phyloP scores from a whole-genome alignment of 2,797 vertebrate genomes.

The Xiphorhynchus erythropygius region DNA sequence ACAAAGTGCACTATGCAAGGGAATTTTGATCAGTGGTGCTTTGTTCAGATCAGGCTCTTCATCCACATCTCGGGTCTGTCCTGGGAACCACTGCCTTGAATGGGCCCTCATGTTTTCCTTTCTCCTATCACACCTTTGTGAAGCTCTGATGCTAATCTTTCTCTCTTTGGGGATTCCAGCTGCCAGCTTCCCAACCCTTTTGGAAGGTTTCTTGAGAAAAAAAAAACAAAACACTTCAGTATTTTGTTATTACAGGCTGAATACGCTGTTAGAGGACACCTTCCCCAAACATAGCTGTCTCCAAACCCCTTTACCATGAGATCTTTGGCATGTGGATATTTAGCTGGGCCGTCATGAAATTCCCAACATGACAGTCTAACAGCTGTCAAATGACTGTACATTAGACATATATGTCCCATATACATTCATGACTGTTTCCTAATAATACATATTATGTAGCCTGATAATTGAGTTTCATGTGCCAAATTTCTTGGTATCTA shows the following conservation, averaged over 20 bases:
- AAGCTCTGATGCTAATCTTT: neutral
- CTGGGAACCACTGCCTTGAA: accelerated
- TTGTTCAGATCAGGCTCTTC: neutral
- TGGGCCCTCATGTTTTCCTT: neutral
- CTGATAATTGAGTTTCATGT: neutral
- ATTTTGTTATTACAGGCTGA: neutral
- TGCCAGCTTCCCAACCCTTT: neutral
- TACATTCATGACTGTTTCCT: neutral
- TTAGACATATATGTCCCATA: neutral
- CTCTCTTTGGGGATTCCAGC: neutral
- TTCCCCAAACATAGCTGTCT: neutral
- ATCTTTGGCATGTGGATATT: neutral
- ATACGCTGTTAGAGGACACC: neutral
- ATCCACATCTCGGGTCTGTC: neutral
- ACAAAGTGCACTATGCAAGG: neutral
- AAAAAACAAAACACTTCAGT: neutral
- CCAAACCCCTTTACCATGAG: neutral
- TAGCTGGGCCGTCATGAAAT: neutral
- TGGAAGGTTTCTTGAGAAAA: neutral
- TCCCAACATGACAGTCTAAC: neutral
- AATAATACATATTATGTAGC: neutral
- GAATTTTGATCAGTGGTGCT: accelerated
- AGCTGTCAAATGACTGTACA: accelerated
- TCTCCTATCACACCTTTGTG: neutral
- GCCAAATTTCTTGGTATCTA: neutral